These are phyloP conservation scores for Xenopus laevis DNA, from an alignment of 2,113 vertebrate species.

Conservation along the genomic window DNA sequence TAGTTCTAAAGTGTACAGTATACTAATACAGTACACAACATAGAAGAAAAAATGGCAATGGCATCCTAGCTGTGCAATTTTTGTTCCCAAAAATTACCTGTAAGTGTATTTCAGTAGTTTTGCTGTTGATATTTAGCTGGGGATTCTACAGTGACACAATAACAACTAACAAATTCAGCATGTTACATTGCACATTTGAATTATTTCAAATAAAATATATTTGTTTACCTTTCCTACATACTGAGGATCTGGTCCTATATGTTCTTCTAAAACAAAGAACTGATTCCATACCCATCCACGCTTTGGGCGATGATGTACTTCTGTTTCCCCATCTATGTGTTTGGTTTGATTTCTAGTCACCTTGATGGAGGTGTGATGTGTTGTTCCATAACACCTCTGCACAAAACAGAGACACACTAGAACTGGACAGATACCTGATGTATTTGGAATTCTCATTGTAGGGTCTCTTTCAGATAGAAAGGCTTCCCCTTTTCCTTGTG, in stretches of 20 bases:
- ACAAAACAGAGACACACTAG: conserved; percentile 95
- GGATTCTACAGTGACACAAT: too few relatives aligned
- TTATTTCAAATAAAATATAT: too few relatives aligned
- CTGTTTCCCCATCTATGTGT: conserved; percentile 80
- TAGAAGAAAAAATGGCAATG: too few relatives aligned
- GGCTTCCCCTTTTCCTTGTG: conserved; percentile 47
- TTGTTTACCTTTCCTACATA: conserved; percentile 92
- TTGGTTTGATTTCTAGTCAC: conserved; percentile 83
- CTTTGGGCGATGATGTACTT: conserved; percentile 96
- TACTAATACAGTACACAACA: too few relatives aligned
- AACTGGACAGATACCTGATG: conserved; percentile 86
- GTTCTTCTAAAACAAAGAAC: conserved; percentile 99
- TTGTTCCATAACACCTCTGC: conserved; percentile 80
- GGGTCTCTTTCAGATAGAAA: conserved; percentile 58
- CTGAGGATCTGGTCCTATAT: conserved; percentile 91
- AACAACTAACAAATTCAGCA: too few relatives aligned
- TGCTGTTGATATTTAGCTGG: too few relatives aligned
- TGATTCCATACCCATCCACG: conserved; percentile 99
- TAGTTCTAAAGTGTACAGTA: too few relatives aligned
- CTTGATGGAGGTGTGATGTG: conserved; percentile 68
- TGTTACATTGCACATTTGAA: too few relatives aligned
- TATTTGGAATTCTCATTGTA: conserved; percentile 91
- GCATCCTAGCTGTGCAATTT: too few relatives aligned
- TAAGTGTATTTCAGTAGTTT: too few relatives aligned
- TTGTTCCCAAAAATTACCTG: too few relatives aligned